phyloP scores from a whole-genome alignment of 2,888 invertebrate genomes.

The Hofmannophila pseudospretella region DNA sequence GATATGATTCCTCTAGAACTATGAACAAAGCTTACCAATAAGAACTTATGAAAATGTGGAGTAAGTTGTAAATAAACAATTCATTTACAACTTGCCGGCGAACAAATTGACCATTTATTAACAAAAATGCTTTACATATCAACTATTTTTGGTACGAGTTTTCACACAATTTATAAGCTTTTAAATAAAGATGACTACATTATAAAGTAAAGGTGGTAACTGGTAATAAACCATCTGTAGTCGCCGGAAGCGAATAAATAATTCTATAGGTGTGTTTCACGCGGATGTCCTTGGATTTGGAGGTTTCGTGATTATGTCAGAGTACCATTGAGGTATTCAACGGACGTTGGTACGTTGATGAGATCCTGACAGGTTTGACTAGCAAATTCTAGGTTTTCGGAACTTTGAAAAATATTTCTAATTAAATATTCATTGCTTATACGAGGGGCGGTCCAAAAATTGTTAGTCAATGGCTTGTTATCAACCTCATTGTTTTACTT shows the following conservation, averaged over 20 bases:
- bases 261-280: constrained; percentile 9
- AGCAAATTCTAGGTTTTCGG: neutral
- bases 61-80: too few species aligned
- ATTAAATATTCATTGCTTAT: too few species aligned
- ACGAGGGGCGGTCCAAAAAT: too few species aligned
- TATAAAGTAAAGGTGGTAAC: neutral
- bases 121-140: too few species aligned
- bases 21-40: too few species aligned
- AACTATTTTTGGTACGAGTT: neutral
- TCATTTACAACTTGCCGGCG: too few species aligned
- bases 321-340: constrained; percentile 34
- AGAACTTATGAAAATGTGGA: too few species aligned
- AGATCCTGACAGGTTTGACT: constrained; percentile 6
- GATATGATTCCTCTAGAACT: too few species aligned
- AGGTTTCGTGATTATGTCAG: constrained; percentile 41
- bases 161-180: neutral
- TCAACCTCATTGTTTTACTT: too few species aligned
- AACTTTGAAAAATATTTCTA: neutral
- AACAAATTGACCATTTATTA: too few species aligned
- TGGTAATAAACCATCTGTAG: neutral
- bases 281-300: constrained; percentile 9
- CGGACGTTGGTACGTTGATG: constrained; percentile 26
- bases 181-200: neutral
- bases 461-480: too few species aligned
- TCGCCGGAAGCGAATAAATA: constrained; percentile 10